Percentiles rank a stretch among this genome's conserved stretches.
These are phyloP conservation scores for Agapornis roseicollis DNA, from an alignment of 2,113 vertebrate genomes.

Conservation along the genomic window DNA sequence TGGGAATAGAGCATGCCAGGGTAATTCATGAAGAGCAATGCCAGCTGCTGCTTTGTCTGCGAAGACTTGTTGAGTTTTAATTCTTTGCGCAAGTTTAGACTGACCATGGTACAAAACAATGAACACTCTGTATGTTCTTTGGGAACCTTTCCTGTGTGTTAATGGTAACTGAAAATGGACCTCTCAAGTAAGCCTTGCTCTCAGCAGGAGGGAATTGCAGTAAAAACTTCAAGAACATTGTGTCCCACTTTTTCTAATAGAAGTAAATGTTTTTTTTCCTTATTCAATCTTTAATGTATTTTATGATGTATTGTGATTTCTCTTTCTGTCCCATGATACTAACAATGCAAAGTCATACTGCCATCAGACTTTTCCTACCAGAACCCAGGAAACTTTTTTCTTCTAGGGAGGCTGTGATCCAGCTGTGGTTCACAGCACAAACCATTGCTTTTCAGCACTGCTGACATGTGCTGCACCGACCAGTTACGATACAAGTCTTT, in stretches of 20 bases:
- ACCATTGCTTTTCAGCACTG: background rate
- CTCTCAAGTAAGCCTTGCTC: constrained; percentile 14
- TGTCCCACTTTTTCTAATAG: constrained; percentile 24
- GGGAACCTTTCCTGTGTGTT: constrained; percentile 25
- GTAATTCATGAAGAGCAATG: background rate
- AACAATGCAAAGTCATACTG: background rate
- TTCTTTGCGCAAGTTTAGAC: constrained; percentile 49
- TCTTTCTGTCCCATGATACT: background rate
- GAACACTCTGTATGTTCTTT: constrained; percentile 32
- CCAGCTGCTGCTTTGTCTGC: constrained; percentile 56
- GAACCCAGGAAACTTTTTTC: background rate
- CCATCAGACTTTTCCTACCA: background rate
- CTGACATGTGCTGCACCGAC: background rate
- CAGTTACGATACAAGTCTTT: background rate
- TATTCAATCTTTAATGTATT: background rate
- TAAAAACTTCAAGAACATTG: constrained; percentile 31
- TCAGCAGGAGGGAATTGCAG: background rate
- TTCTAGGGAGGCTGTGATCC: background rate
- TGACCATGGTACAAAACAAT: constrained; percentile 35
- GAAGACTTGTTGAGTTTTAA: constrained; percentile 44
- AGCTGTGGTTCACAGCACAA: background rate
- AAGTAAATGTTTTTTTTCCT: background rate
- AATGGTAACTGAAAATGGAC: constrained; percentile 38
- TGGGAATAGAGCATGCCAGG: background rate
- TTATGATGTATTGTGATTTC: background rate